A percentile compares a stretch with the other conserved stretches of the same genome.
Conservation (phyloP, 2,797 vertebrate genomes). For the Poliocrania exsul region DNA sequence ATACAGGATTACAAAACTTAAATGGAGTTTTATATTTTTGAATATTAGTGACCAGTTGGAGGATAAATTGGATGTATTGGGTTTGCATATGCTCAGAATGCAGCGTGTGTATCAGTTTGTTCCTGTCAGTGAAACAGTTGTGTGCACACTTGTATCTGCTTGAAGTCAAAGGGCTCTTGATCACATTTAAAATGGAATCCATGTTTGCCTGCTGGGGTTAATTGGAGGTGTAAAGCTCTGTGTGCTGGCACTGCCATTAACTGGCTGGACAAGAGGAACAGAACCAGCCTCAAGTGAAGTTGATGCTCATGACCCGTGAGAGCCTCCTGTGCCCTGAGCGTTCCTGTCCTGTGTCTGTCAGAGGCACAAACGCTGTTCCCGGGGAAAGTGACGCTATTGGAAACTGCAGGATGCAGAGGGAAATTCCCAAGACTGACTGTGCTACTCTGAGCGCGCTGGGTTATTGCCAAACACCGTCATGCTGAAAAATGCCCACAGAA, state of each 20-base stretch:
- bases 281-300: neutral
- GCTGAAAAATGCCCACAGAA: neutral
- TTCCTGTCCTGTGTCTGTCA: rapidly evolving
- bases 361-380: rapidly evolving
- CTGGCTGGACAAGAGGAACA: no score
- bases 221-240: neutral
- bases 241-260: rapidly evolving
- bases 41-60: neutral
- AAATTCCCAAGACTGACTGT: neutral
- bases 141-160: neutral
- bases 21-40: neutral
- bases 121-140: neutral
- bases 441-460: rapidly evolving
- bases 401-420: rapidly evolving
- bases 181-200: neutral
- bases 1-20: neutral
- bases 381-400: rapidly evolving
- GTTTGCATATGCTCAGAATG: neutral
- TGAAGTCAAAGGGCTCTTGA: neutral
- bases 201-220: neutral
- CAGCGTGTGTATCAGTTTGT: neutral
- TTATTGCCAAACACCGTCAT: neutral
- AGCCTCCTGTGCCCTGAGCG: rapidly evolving
- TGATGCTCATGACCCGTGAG: rapidly evolving
- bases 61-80: neutral